Base-by-base conservation (phyloP, 1,140 invertebrate species). In the Drosophila virilis region DNA sequence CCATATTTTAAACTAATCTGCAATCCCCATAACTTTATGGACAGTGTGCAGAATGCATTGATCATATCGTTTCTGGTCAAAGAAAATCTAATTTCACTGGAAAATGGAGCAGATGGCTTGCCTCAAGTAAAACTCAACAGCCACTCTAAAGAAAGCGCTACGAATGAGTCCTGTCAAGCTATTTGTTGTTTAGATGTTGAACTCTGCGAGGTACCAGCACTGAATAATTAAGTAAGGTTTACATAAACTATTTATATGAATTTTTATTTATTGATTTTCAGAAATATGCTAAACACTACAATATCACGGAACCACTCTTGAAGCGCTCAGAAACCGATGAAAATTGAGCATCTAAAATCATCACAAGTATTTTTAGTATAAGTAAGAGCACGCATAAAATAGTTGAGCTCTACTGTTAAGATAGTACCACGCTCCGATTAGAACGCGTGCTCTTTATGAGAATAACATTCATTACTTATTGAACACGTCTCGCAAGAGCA, bases 1-100 rank as follows among this genome's bases (percentile, higher is more conserved):
- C 84, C 89, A 5, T 91, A 89, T 40, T 91, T 74, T 3, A 89
- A 91, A 65, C 22, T 91, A 22, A 90, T 91, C 22, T 72, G 69
- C 22, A 69, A 91, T 72, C 89, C 88, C 0, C 32, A 69, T 1
- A 64, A 90, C 22, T 91, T 85, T 12, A 91, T 91, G 88, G 71
- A 81, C 8, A 81, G 72, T 5, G 77, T 91, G 43, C 80, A 91
- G 17, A 91, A 85, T 54, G 75, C 83, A 9, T 59, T 91, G 32
- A 78, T 79, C 38, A 22, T 91, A 5, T 81, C 89, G 17, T 91
- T 91, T 62, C 60, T 91, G 42, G 50, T 79, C 9, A 78, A 78
- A 45, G 89, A 91, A 48, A 79, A 90, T 52, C 40, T 65, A 8
- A 60, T 91, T 43, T 15, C 33, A 7, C 42, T 91, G 42, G 48